Percentiles rank a stretch among this genome's conserved stretches.
phyloP scores from a whole-genome alignment of 2,113 vertebrate genomes.

The Lamprologus sp. region DNA sequence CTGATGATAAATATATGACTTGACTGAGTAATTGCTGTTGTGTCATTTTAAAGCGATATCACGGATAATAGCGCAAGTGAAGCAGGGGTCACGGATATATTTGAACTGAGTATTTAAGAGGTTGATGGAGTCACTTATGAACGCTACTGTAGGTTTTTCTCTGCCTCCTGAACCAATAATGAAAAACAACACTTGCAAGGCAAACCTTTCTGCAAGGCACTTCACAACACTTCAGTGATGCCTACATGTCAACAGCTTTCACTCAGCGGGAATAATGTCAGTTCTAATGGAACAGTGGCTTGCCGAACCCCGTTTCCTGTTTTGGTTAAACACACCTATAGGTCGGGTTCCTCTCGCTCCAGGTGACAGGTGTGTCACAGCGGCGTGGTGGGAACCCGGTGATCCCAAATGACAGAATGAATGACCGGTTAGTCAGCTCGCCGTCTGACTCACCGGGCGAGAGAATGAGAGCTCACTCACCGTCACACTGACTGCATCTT shows the following conservation, averaged over 20 bases:
- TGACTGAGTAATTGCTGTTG: neutral
- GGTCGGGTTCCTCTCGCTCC: neutral
- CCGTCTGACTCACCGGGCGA: constrained; percentile 24
- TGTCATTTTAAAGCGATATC: neutral
- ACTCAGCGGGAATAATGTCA: constrained; percentile 16
- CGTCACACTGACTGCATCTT: neutral
- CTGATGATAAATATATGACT: neutral
- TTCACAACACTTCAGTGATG: neutral
- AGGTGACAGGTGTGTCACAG: constrained; percentile 50
- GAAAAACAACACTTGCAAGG: neutral
- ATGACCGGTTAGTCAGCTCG: constrained; percentile 36
- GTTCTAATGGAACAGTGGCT: neutral
- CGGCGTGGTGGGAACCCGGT: neutral
- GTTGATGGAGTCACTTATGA: neutral
- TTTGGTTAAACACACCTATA: neutral
- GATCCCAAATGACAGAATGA: constrained; percentile 21
- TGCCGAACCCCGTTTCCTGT: constrained; percentile 8
- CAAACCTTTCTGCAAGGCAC: neutral
- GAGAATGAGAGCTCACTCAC: neutral
- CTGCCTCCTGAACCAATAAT: neutral
- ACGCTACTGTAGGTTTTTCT: neutral
- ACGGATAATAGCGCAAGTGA: neutral
- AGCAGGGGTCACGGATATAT: neutral
- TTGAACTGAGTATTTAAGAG: neutral
- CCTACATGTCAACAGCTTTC: constrained; percentile 5